Evolutionary conservation across 2,113 vertebrate species (phyloP), one percentile per base, ranked within the genome.

Genomic region (Xenopus laevis): DNA sequence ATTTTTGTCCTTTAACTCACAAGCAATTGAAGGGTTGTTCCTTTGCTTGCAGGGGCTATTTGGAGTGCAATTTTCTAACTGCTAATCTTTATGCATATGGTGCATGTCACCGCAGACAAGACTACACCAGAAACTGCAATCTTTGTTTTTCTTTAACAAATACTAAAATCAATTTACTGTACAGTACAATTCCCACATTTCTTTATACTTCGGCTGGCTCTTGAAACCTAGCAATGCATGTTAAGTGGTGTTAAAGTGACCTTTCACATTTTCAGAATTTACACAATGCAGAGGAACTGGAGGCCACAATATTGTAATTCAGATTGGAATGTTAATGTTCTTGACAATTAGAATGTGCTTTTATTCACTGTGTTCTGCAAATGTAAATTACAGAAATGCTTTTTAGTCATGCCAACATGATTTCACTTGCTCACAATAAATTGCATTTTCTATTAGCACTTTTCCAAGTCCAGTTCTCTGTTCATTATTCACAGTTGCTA

Each of bases 371-470:
- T 20, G 59, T 55, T 63, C 40, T 45, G 46, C 40, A 23, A 46
- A 57, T 77, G 74, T 63, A 70, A 70, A 77, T 70, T 47, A 63
- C 9, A 64, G 45, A 52, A 57, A 21, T 61, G 72, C 59, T 55
- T 74, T 74, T 61, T 45, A 16, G n/a, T 57, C 66, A 55, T 70
- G 74, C 67, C 74, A 70, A 76, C 55, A 16, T 63, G 45, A 64
- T 64, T 63, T 74, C 21, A 74, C 60, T 62, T 75, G 52, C 73
- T 70, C 33, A 77, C 74, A 70, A 77, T 77, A 57, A 23, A 18
- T 52, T 53, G 45, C 65, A 53, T 62, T n/a, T 53, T 68, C 47
- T 50, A 76, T 18, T 47, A 33, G 17, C 46, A 50, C 27, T 53
- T 62, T 27, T 63, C 58, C 40, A 30, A 70, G 59, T 53, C 23